These are phyloP conservation scores for Psylliodes chrysocephalus DNA, from an alignment of 2,888 invertebrate genomes.

Conservation along the genomic window DNA sequence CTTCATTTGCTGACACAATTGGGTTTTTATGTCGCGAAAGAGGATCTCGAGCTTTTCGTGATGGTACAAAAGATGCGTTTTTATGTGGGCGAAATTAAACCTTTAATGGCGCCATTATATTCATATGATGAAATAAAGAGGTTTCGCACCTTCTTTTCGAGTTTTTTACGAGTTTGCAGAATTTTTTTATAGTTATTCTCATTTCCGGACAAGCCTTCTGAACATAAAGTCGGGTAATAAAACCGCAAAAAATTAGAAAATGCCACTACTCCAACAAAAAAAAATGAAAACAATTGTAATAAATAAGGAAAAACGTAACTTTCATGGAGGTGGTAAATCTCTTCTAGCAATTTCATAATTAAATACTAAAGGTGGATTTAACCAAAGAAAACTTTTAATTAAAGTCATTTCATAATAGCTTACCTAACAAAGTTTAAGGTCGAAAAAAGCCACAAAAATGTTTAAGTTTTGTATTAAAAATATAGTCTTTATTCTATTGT, in stretches of 20 bases:
- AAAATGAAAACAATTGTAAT: too few relatives aligned
- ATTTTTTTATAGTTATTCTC: background rate
- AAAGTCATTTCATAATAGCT: too few relatives aligned
- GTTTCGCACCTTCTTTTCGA: background rate
- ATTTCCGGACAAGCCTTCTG: background rate
- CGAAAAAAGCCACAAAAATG: too few relatives aligned
- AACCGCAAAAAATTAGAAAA: background rate
- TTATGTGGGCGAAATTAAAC: slow-evolving; percentile 6
- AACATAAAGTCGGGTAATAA: background rate
- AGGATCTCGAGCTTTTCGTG: background rate
- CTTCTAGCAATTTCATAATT: too few relatives aligned
- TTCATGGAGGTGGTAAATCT: too few relatives aligned
- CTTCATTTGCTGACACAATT: background rate
- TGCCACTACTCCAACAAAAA: too few relatives aligned
- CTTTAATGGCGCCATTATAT: slow-evolving; percentile 14
- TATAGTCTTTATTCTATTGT: too few relatives aligned
- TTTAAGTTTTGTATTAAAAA: too few relatives aligned
- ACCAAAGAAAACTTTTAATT: too few relatives aligned
- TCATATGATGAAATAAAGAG: slow-evolving; percentile 3
- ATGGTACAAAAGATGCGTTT: background rate
- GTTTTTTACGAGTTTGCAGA: background rate
- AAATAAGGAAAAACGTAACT: too few relatives aligned
- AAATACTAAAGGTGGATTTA: too few relatives aligned
- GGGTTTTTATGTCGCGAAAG: background rate
- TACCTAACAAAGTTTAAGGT: too few relatives aligned